phyloP scores from a whole-genome alignment of 2,797 vertebrate species.

The Brotogeris chrysoptera region DNA sequence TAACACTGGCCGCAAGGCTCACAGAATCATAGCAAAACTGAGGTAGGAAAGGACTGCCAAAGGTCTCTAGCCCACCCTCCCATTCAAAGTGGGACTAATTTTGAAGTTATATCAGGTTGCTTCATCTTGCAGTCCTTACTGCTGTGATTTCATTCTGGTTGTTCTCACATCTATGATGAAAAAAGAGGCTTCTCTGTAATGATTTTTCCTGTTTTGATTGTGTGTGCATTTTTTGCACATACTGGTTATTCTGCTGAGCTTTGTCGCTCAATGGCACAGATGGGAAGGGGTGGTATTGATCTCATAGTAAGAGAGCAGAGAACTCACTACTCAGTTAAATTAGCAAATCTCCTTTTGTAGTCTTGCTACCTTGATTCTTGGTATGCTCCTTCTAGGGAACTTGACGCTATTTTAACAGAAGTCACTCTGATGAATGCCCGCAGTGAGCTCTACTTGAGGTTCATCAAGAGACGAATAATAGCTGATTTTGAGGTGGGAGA shows the following conservation, averaged over 20 bases:
- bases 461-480: conserved; percentile 88
- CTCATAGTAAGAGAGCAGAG: neutral
- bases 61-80: neutral
- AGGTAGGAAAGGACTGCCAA: neutral
- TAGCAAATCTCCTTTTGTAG: neutral
- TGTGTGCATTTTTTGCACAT: neutral
- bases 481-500: conserved; percentile 96
- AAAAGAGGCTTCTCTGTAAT: neutral
- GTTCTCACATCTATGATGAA: neutral
- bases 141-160: neutral
- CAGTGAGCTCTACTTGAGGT: conserved; percentile 93
- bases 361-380: neutral
- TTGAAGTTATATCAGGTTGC: neutral
- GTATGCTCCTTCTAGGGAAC: conserved; percentile 78
- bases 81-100: neutral
- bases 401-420: conserved; percentile 92
- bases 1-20: neutral
- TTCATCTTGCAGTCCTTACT: neutral
- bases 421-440: conserved; percentile 96
- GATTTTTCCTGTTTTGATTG: neutral
- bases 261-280: accelerated
- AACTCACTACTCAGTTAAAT: neutral
- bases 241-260: neutral
- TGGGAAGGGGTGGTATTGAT: neutral
- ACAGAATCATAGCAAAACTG: neutral